Evolutionary conservation across 2,797 vertebrate genomes (phyloP), one percentile per base, ranked within the genome.

Genomic region (Sphaeramia orbicularis): DNA sequence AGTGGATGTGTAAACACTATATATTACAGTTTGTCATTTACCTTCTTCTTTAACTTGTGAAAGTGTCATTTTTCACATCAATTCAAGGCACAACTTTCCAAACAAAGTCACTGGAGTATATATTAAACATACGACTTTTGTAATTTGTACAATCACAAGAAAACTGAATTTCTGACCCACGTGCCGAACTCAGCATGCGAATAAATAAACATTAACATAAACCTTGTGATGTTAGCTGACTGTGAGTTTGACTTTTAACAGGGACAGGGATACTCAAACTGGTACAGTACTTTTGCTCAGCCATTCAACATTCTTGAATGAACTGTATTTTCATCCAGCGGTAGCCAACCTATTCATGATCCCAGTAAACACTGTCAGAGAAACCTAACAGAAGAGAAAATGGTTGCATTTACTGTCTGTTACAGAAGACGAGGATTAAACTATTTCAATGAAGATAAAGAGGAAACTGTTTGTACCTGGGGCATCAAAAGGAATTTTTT

Each of bases 401-500:
- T 16, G 10, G 30, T 45, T 14, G 4, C 24, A 15, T 52, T 27
- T 40, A 51, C 6, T 10, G 50, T 55, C 50, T 27, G 49, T 19
- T 40, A 43, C 21, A 44, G 43, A 65, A 65, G 69, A 64, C 45
- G 56, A 47, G 55, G 44, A 71, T 74, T 65, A 55, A 76, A 76
- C 42, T 41, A 66, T 78, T 60, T 65, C 65, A 61, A 72, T 11
- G 24, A 48, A 59, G 51, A 71, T 60, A 45, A 72, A 41, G 13
- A 40, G 49, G 42, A 70, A 68, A 76, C 48, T 37, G 74, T 86
- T 75, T 85, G 66, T 75, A 85, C 73, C 81, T 74, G 57, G 53
- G 57, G 69, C 61, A 76, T 71, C 15, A 63, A 75, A 63, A 36
- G 54, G 60, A 42, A 55, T 12, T 30, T 74, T 69, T 65, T 85